Evolutionary conservation across 2,888 invertebrate genomes (phyloP).

Genomic region (Tipula unca): DNA sequence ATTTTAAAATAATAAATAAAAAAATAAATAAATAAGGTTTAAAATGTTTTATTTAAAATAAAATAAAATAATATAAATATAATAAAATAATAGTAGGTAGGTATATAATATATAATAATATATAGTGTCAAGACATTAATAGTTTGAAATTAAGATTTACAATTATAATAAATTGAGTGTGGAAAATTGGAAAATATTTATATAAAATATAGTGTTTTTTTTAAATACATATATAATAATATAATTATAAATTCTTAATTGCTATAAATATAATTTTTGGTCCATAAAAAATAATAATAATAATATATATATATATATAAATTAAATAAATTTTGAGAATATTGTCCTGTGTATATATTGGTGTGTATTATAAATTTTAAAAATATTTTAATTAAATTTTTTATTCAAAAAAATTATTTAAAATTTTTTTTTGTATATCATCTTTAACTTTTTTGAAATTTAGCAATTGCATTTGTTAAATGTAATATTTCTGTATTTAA

Average conservation of each 20-base stretch:
- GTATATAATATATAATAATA: conserved; percentile 3
- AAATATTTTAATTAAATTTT: neutral
- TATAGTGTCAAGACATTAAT: conserved; percentile 9
- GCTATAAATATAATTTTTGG: conserved; percentile 18
- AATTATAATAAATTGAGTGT: neutral
- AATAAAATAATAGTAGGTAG: conserved; percentile 14
- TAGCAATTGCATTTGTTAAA: conserved; percentile 77
- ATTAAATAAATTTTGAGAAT: neutral
- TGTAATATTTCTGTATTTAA: conserved; percentile 82
- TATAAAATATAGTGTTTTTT: neutral
- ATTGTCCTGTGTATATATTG: too few relatives aligned
- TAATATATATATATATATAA: neutral
- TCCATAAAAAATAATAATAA: conserved; percentile 15
- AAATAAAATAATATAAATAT: conserved; percentile 14
- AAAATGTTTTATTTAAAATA: neutral
- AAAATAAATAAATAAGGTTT: neutral
- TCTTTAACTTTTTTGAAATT: conserved; percentile 53
- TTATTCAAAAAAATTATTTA: neutral
- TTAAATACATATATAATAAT: neutral
- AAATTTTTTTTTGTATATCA: neutral
- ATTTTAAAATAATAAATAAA: neutral
- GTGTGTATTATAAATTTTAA: conserved; percentile 8
- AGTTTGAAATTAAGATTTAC: conserved; percentile 1
- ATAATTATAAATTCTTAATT: conserved; percentile 9
- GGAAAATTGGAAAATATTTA: neutral